These are phyloP conservation scores for Cynopterus sphinx DNA, from an alignment of 2,797 vertebrate species.

Conservation along the genomic window DNA sequence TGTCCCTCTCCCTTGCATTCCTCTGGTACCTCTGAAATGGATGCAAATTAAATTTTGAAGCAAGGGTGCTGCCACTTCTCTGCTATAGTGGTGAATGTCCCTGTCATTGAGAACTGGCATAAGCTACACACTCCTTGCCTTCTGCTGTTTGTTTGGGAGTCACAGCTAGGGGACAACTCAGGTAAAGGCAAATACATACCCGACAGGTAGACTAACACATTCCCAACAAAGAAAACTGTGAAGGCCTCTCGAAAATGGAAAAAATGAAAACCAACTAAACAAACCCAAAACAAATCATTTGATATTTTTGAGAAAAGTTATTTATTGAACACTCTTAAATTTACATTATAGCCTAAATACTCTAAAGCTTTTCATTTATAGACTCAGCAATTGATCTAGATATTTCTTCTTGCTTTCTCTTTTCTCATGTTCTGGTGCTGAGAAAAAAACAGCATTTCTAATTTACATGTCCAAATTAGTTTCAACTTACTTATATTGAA, in stretches of 20 bases:
- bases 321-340: slow-evolving; percentile 70
- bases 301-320: slow-evolving; percentile 64
- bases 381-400: slow-evolving; percentile 81
- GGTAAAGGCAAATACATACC: background rate
- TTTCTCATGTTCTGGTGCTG: slow-evolving; percentile 76
- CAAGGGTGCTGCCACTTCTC: slow-evolving; percentile 47
- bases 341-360: slow-evolving; percentile 69
- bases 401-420: slow-evolving; percentile 69
- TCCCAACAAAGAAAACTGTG: slow-evolving; percentile 17
- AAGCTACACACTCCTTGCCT: background rate
- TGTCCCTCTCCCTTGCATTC: slow-evolving; percentile 49
- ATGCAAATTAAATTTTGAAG: slow-evolving; percentile 79
- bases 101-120: slow-evolving; percentile 53
- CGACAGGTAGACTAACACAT: background rate
- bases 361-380: slow-evolving; percentile 68
- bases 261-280: background rate
- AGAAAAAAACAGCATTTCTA: slow-evolving; percentile 84
- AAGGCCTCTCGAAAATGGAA: background rate
- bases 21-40: slow-evolving; percentile 61
- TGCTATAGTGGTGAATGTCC: slow-evolving; percentile 47
- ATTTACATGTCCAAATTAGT: slow-evolving; percentile 91
- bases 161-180: too few species aligned
- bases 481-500: slow-evolving; percentile 89
- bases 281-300: background rate
- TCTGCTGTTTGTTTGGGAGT: background rate